These are phyloP conservation scores for Apoda limacodes DNA, from an alignment of 2,888 invertebrate genomes.

Conservation along the genomic window DNA sequence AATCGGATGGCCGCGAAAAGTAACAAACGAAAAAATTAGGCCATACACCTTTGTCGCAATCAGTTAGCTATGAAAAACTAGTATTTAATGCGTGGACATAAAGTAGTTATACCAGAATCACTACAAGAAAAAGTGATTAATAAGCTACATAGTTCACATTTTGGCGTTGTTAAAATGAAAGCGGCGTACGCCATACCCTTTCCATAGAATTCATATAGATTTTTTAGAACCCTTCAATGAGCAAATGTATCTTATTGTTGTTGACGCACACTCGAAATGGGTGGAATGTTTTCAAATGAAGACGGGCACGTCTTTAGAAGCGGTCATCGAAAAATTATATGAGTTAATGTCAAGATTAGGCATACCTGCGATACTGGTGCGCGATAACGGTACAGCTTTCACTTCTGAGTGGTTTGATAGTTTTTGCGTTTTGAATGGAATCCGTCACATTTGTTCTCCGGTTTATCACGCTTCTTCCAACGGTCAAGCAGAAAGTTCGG, in stretches of 20 bases:
- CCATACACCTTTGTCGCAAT: slow-evolving; percentile 12
- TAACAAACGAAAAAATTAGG: slow-evolving; percentile 4
- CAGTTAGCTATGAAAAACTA: slow-evolving; percentile 11
- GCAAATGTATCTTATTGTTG: slow-evolving; percentile 15
- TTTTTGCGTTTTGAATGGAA: too few relatives aligned
- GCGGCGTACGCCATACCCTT: slow-evolving; percentile 4
- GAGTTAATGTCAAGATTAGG: slow-evolving; percentile 12
- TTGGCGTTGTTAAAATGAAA: slow-evolving; percentile 6
- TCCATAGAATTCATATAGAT: slow-evolving; percentile 14
- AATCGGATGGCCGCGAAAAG: slow-evolving; percentile 14
- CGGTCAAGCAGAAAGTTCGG: too few relatives aligned
- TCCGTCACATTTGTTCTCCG: too few relatives aligned
- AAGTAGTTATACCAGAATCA: slow-evolving; percentile 7
- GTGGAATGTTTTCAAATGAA: too few relatives aligned
- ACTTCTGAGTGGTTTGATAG: too few relatives aligned
- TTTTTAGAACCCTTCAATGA: slow-evolving; percentile 16
- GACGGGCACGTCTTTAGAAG: slow-evolving; percentile 1
- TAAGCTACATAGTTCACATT: too few relatives aligned
- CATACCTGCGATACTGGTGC: neutral
- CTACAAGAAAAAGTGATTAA: too few relatives aligned
- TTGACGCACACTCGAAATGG: slow-evolving; percentile 19
- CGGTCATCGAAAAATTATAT: slow-evolving; percentile 11
- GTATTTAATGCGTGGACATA: too few relatives aligned
- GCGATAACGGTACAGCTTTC: neutral
- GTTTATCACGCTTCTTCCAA: too few relatives aligned